Percentiles rank a stretch among this genome's conserved stretches.
phyloP scores from a whole-genome alignment of 1,140 invertebrate species.

The Drosophila sproati region DNA sequence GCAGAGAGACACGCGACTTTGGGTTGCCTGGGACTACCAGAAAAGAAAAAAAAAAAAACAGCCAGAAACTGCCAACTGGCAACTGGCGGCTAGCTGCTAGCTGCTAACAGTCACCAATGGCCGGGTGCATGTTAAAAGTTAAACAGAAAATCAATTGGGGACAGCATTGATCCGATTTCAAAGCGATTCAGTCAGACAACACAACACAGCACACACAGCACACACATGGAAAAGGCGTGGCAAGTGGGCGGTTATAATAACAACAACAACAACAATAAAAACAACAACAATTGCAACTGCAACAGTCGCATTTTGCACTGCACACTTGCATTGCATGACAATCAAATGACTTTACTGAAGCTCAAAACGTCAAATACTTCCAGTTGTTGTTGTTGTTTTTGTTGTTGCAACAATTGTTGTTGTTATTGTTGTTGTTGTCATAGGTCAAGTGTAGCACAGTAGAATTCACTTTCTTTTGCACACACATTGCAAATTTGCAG shows the following conservation, averaged over 20 bases:
- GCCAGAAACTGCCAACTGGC: neutral
- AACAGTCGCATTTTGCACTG: slow-evolving; percentile 8
- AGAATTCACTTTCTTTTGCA: slow-evolving; percentile 80
- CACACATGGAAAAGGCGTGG: slow-evolving; percentile 28
- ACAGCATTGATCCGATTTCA: slow-evolving; percentile 74
- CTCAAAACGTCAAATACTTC: slow-evolving; percentile 67
- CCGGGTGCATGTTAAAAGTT: slow-evolving; percentile 78
- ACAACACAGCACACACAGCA: neutral
- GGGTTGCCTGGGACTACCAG: slow-evolving; percentile 37
- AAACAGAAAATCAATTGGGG: slow-evolving; percentile 80
- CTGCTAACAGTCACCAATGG: neutral
- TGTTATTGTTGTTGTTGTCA: slow-evolving; percentile 64
- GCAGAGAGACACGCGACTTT: slow-evolving; percentile 1
- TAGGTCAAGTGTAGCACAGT: slow-evolving; percentile 82
- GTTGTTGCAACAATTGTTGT: slow-evolving; percentile 1
- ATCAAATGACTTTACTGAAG: slow-evolving; percentile 61
- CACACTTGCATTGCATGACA: slow-evolving; percentile 69
- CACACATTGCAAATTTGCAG: slow-evolving; percentile 62
- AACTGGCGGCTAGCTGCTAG: neutral
- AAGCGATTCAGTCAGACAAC: slow-evolving; percentile 29
- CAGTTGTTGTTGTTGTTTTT: slow-evolving; percentile 29
- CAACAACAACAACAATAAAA: neutral
- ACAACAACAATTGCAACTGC: slow-evolving; percentile 21
- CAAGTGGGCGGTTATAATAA: neutral
- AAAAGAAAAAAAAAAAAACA: too few species aligned